phyloP scores from a whole-genome alignment of 2,797 vertebrate genomes.

The Catostomus latipinnis region DNA sequence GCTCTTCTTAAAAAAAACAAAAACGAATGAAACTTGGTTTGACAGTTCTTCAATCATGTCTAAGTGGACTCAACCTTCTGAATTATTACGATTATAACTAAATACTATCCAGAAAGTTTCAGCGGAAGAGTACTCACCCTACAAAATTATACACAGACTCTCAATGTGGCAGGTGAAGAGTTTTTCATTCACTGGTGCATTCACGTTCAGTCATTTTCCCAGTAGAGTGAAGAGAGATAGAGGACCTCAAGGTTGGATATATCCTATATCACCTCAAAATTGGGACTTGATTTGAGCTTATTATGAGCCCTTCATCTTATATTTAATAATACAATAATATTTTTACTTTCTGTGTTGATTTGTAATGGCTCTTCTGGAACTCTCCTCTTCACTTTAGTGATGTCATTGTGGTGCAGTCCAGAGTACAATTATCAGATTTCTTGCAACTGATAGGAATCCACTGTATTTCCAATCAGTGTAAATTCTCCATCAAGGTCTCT shows the following conservation, averaged over 20 bases:
- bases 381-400: slow-evolving; percentile 14
- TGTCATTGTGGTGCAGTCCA: slow-evolving; percentile 9
- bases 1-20: neutral
- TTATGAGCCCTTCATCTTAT: too few relatives aligned
- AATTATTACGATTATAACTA: neutral
- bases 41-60: neutral
- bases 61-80: neutral
- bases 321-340: too few relatives aligned
- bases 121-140: slow-evolving; percentile 10
- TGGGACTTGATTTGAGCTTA: neutral
- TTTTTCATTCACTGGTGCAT: slow-evolving; percentile 1
- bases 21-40: neutral
- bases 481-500: slow-evolving; percentile 20
- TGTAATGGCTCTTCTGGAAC: neutral
- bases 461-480: slow-evolving; percentile 7
- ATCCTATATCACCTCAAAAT: slow-evolving; percentile 13
- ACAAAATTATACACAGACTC: neutral
- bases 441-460: neutral
- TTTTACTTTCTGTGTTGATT: too few relatives aligned
- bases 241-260: neutral
- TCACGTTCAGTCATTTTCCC: slow-evolving; percentile 7
- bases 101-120: neutral
- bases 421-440: slow-evolving; percentile 12
- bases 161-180: neutral
- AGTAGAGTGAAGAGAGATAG: neutral